phyloP scores from a whole-genome alignment of 2,113 vertebrate genomes.

The Formicarius rufipectus region DNA sequence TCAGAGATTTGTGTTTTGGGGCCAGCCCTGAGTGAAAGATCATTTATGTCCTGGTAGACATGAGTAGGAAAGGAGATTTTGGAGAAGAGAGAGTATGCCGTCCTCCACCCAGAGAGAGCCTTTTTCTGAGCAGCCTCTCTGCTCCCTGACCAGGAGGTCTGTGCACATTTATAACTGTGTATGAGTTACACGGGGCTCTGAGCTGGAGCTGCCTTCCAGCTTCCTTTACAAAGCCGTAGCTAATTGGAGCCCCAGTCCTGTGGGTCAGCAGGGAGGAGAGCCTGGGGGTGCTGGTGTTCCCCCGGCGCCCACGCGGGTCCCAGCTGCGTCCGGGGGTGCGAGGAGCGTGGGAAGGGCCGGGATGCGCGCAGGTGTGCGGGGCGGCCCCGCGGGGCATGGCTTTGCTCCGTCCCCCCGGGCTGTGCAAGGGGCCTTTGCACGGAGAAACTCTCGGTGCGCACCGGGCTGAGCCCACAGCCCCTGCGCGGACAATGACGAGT shows the following conservation, averaged over 20 bases:
- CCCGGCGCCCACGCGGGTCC: background rate
- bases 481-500: background rate
- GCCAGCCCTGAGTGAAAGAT: background rate
- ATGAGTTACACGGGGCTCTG: accelerated
- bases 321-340: background rate
- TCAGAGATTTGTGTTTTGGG: conserved; percentile 10
- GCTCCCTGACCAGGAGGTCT: background rate
- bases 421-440: background rate
- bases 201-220: background rate
- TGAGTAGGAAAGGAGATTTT: background rate
- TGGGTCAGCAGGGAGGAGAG: background rate
- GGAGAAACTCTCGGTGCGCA: background rate
- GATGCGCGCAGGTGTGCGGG: background rate
- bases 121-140: background rate
- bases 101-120: background rate
- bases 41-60: background rate
- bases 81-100: background rate
- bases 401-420: background rate
- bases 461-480: background rate
- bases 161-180: accelerated
- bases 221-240: background rate
- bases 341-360: conserved; percentile 14
- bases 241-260: background rate
- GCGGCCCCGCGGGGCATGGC: background rate
- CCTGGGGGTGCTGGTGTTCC: background rate